These are phyloP conservation scores for Podarcis muralis DNA, from an alignment of 2,113 vertebrate species.

Conservation along the genomic window DNA sequence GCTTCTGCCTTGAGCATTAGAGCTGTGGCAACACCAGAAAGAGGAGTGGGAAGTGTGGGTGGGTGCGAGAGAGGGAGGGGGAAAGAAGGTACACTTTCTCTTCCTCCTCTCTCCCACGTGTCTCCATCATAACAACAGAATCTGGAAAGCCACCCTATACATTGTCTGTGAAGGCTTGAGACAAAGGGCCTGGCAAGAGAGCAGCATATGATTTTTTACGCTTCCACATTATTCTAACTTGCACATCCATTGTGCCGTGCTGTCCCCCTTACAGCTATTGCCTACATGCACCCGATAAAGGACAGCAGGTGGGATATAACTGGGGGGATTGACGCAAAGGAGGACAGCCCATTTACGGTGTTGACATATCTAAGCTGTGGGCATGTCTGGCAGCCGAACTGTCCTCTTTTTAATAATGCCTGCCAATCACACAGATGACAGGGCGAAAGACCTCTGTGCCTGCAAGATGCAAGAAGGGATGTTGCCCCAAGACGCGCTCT, in stretches of 20 bases:
- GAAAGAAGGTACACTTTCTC: background rate
- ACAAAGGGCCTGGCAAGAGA: constrained; percentile 31
- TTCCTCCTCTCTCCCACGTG: background rate
- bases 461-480: constrained; percentile 44
- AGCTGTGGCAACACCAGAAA: too few species aligned
- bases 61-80: background rate
- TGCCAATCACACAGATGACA: constrained; percentile 58
- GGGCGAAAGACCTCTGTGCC: constrained; percentile 37
- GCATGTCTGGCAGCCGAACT: constrained; percentile 52
- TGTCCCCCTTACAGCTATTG: constrained; percentile 46
- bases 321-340: constrained; percentile 33
- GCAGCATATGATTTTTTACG: background rate
- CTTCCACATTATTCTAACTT: constrained; percentile 3
- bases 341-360: constrained; percentile 45
- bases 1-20: too few species aligned
- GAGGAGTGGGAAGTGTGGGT: background rate
- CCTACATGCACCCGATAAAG: constrained; percentile 27
- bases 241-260: background rate
- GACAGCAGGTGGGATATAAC: constrained; percentile 49
- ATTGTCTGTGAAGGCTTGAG: background rate
- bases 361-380: constrained; percentile 63
- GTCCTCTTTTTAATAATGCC: constrained; percentile 62
- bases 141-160: background rate
- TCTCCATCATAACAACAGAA: background rate
- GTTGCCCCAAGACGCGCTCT: constrained; percentile 42